phyloP scores from a whole-genome alignment of 2,888 invertebrate species.

The Drosophila kuntzei region DNA sequence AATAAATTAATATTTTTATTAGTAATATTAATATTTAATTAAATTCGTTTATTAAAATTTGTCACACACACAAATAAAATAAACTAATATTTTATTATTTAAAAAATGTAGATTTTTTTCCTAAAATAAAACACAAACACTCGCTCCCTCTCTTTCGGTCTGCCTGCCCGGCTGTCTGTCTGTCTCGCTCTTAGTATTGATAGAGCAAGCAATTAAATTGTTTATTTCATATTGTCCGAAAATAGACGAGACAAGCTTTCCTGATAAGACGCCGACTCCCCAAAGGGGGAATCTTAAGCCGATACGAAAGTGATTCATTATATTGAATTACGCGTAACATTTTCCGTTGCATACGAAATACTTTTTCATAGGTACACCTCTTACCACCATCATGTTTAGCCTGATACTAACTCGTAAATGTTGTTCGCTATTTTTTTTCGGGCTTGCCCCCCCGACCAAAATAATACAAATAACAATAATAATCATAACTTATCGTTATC shows the following conservation, averaged over 20 bases:
- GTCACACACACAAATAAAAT: too few relatives aligned
- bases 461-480: conserved; percentile 18
- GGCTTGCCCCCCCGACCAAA: conserved; percentile 33
- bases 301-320: conserved; percentile 38
- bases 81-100: background rate
- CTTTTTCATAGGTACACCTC: conserved; percentile 14
- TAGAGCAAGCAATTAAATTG: conserved; percentile 21
- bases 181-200: conserved; percentile 4
- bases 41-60: background rate
- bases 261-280: conserved; percentile 41
- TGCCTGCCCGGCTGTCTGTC: background rate
- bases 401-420: conserved; percentile 36
- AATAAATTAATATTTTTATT: too few relatives aligned
- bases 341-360: conserved; percentile 6
- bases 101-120: background rate
- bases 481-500: conserved; percentile 62
- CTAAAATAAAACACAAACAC: background rate
- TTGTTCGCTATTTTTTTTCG: background rate
- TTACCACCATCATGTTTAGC: conserved; percentile 55
- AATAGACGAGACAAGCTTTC: conserved; percentile 38
- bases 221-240: conserved; percentile 27
- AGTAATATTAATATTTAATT: too few relatives aligned
- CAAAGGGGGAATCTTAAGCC: conserved; percentile 1
- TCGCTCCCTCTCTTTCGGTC: background rate
- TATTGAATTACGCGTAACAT: conserved; percentile 8